These are phyloP conservation scores for Carassius auratus DNA, from an alignment of 2,113 vertebrate species.

Conservation along the genomic window DNA sequence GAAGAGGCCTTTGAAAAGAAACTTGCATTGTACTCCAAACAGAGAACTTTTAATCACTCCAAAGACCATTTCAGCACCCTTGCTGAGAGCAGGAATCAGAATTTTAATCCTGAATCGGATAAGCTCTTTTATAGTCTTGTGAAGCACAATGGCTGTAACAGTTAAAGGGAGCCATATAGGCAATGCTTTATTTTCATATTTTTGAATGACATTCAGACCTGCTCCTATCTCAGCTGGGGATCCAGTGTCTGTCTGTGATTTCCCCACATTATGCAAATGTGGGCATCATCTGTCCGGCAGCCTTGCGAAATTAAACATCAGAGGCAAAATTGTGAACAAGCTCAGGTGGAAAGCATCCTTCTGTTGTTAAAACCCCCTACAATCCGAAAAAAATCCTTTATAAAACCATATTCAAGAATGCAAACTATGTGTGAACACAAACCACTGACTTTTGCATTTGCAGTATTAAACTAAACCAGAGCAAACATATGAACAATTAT, in stretches of 20 bases:
- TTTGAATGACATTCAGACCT: constrained; percentile 72
- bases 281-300: constrained; percentile 31
- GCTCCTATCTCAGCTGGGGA: constrained; percentile 60
- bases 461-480: background rate
- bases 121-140: constrained; percentile 14
- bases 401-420: constrained; percentile 5
- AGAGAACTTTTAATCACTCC: background rate
- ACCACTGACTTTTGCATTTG: background rate
- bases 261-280: constrained; percentile 68
- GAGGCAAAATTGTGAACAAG: background rate
- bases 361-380: background rate
- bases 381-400: background rate
- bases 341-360: background rate
- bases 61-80: constrained; percentile 4
- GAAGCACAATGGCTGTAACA: constrained; percentile 39
- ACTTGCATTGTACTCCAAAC: background rate
- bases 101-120: constrained; percentile 47
- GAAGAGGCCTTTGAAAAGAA: background rate
- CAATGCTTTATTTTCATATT: constrained; percentile 52
- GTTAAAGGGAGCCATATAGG: background rate
- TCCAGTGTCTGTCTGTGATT: constrained; percentile 56
- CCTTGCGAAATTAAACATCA: constrained; percentile 14
- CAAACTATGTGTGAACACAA: background rate
- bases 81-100: constrained; percentile 22
- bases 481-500: background rate